Conservation (phyloP, 2,888 invertebrate genomes). For the Deladenus siricidicola region DNA sequence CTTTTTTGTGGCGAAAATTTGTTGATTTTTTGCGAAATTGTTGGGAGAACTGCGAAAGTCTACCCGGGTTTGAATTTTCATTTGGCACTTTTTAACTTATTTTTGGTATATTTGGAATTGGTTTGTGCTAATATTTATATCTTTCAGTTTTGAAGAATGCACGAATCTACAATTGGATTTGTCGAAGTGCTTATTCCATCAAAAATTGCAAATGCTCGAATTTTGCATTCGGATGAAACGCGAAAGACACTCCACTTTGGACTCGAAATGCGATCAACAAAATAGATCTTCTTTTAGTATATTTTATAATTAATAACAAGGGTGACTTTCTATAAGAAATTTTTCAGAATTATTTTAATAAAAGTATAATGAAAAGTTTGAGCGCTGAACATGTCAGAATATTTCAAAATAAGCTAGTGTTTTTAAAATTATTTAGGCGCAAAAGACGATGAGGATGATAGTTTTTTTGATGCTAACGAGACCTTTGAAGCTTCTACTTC, state of each 20-base stretch:
- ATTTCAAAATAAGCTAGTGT: too few species aligned
- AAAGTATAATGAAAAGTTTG: too few species aligned
- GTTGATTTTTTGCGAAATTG: slow-evolving; percentile 77
- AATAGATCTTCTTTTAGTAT: too few species aligned
- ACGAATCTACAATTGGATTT: too few species aligned
- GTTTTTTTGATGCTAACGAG: slow-evolving; percentile 65
- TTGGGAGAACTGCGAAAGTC: slow-evolving; percentile 71
- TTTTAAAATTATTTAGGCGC: too few species aligned
- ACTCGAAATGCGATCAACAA: background rate
- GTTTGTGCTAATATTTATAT: background rate
- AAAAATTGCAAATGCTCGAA: slow-evolving; percentile 74
- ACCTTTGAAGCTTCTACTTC: slow-evolving; percentile 13
- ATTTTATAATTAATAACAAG: too few species aligned
- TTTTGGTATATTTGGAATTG: background rate
- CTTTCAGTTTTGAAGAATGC: too few species aligned
- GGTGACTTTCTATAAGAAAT: too few species aligned
- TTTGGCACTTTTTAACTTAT: background rate
- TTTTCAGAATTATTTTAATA: too few species aligned
- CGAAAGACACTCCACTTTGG: slow-evolving; percentile 12
- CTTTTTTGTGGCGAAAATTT: slow-evolving; percentile 82
- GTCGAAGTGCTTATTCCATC: slow-evolving; percentile 70
- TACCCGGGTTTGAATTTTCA: slow-evolving; percentile 66
- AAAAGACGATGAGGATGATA: slow-evolving; percentile 60
- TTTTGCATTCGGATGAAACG: slow-evolving; percentile 60
- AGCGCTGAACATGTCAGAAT: too few species aligned